phyloP scores from a whole-genome alignment of 2,888 invertebrate species.

The Gibbula magus region DNA sequence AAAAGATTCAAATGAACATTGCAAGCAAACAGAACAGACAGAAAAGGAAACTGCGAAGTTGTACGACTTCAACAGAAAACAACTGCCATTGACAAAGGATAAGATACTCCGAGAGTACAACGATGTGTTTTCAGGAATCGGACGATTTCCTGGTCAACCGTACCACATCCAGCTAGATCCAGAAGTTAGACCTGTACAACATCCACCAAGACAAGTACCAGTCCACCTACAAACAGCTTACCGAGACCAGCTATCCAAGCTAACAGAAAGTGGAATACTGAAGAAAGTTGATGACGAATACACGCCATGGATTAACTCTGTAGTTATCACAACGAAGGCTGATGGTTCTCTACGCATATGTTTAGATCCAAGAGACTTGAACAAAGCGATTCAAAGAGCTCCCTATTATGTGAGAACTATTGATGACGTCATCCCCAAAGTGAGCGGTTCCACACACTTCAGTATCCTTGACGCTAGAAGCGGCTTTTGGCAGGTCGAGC shows the following conservation, averaged over 20 bases:
- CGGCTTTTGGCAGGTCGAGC: conserved; percentile 47
- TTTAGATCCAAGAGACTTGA: background rate
- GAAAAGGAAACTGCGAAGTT: too few species aligned
- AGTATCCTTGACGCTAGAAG: conserved; percentile 31
- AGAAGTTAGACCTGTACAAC: background rate
- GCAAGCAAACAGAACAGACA: too few species aligned
- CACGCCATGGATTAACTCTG: background rate
- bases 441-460: conserved; percentile 37
- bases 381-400: background rate
- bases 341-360: too few species aligned
- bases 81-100: background rate
- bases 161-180: background rate
- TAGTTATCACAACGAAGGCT: background rate
- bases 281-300: background rate
- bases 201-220: background rate
- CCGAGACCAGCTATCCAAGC: background rate
- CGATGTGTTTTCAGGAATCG: conserved; percentile 23
- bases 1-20: too few species aligned
- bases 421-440: too few species aligned
- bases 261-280: too few species aligned
- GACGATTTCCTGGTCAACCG: conserved; percentile 13
- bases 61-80: background rate
- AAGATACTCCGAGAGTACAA: background rate
- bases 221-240: background rate
- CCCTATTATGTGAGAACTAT: too few species aligned